These are phyloP conservation scores for Clarias gariepinus DNA, from an alignment of 2,113 vertebrate species.

Conservation along the genomic window DNA sequence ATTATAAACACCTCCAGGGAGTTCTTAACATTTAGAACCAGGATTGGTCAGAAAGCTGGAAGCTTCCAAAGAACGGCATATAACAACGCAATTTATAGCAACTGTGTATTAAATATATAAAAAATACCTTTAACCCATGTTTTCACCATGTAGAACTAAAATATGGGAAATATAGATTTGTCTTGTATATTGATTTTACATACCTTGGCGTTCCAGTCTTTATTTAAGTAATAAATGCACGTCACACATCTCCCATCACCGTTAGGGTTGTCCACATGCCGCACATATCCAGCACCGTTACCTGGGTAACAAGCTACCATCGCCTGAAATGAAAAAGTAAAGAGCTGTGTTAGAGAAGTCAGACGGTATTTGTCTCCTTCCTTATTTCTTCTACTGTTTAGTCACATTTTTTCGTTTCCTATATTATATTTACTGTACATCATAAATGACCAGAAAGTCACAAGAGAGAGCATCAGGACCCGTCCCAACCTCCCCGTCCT, in stretches of 20 bases:
- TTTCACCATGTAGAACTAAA: background rate
- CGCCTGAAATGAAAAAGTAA: slow-evolving; percentile 67
- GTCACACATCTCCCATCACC: slow-evolving; percentile 89
- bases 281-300: slow-evolving; percentile 85
- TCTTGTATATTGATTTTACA: background rate
- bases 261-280: slow-evolving; percentile 88
- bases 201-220: slow-evolving; percentile 89
- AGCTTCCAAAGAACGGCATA: background rate
- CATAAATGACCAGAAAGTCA: no score
- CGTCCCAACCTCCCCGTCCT: no score
- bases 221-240: slow-evolving; percentile 91
- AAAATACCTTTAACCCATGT: no score
- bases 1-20: background rate
- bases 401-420: no score
- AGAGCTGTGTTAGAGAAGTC: background rate
- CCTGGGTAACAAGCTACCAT: slow-evolving; percentile 91
- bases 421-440: no score
- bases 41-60: background rate
- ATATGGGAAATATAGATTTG: background rate
- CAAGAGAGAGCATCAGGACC: no score
- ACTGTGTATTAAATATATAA: background rate
- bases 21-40: background rate
- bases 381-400: no score
- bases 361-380: no score
- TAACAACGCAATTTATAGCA: background rate